These are phyloP conservation scores for Pangasius djambal DNA, from an alignment of 2,797 vertebrate genomes.

Conservation along the genomic window DNA sequence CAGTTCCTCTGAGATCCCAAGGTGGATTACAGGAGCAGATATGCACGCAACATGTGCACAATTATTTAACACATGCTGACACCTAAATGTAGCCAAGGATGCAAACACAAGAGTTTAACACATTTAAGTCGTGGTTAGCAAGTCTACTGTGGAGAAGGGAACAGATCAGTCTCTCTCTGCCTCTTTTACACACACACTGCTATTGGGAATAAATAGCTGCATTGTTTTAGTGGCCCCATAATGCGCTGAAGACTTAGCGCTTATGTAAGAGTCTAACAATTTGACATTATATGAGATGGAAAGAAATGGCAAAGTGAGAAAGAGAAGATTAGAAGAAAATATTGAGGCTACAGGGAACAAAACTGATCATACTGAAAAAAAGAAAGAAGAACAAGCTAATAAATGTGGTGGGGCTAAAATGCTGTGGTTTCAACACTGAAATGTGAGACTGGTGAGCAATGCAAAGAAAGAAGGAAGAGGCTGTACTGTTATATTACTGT, in stretches of 20 bases:
- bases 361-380: neutral
- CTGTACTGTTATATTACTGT: neutral
- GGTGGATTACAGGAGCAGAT: neutral
- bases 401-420: neutral
- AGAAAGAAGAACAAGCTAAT: neutral
- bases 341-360: neutral
- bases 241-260: constrained; percentile 53
- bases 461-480: neutral
- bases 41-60: constrained; percentile 1
- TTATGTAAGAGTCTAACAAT: constrained; percentile 48
- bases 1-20: constrained; percentile 32
- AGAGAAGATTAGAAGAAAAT: neutral
- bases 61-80: constrained; percentile 14
- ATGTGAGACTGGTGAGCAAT: neutral
- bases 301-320: constrained; percentile 16
- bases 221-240: constrained; percentile 62
- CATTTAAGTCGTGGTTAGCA: neutral
- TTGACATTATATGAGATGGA: constrained; percentile 44
- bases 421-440: neutral
- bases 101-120: neutral
- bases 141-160: neutral
- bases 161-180: constrained; percentile 8
- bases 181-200: constrained; percentile 7
- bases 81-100: constrained; percentile 33
- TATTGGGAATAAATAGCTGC: constrained; percentile 60